Evolutionary conservation across 2,113 vertebrate genomes (phyloP).

Genomic region (Calyptomena viridis): DNA sequence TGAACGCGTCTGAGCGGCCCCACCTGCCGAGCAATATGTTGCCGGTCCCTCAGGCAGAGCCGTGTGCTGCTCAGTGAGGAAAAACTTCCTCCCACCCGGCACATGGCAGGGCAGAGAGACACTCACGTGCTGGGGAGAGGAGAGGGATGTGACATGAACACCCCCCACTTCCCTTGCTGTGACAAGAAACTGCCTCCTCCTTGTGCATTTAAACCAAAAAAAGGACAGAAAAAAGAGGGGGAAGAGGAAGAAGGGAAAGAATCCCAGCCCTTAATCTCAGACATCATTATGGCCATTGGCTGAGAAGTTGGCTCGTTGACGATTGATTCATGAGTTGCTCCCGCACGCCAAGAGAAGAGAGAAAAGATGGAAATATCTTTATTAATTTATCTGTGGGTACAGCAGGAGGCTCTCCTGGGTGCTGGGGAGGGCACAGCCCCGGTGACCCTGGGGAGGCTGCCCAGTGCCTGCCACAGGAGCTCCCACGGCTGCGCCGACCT

Average conservation of each 20-base stretch:
- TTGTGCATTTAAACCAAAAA: neutral
- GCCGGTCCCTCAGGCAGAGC: constrained; percentile 74
- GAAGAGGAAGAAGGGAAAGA: neutral
- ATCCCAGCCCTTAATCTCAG: constrained; percentile 27
- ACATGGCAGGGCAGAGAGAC: constrained; percentile 63
- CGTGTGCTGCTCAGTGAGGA: constrained; percentile 62
- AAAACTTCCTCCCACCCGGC: constrained; percentile 74
- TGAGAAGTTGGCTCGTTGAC: constrained; percentile 30
- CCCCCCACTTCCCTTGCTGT: neutral
- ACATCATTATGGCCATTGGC: constrained; percentile 44
- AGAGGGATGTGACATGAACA: neutral
- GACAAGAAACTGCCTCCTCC: neutral
- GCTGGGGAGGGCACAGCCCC: neutral
- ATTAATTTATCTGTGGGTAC: neutral
- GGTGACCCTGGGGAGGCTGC: neutral
- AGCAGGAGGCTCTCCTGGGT: neutral
- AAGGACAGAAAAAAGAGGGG: neutral
- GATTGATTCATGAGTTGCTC: constrained; percentile 33
- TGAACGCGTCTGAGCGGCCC: constrained; percentile 76
- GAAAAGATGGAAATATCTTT: neutral
- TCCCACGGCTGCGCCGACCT: neutral
- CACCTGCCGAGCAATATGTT: constrained; percentile 84
- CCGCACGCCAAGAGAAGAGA: neutral
- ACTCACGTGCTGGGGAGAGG: rapidly evolving
- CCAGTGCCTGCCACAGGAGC: neutral